Base-by-base conservation (phyloP, 2,113 vertebrate species). In the Anoura caudifer region DNA sequence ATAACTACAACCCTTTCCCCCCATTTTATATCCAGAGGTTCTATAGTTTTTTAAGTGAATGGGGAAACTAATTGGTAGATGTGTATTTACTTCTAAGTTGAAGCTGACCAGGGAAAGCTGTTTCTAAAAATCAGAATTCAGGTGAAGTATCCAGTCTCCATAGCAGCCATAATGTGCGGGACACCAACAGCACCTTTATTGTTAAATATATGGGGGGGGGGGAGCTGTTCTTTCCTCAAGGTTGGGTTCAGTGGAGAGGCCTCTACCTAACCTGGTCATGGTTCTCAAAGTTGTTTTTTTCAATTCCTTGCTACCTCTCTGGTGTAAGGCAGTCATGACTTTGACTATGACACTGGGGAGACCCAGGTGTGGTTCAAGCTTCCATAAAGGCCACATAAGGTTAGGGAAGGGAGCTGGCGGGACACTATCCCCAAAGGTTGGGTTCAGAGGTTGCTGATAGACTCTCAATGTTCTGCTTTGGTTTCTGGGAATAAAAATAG, bases 251-350 rank as follows among this genome's bases (percentile, higher is more conserved):
- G 11, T 63, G 41, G 31, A 92, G 47, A 95, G 22, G 61, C 41
- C 86, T 89, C 50, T 82, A 94, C 12, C 10, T 72, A 92, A 87
- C 72, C 67, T 82, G 45, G 11, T 87, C 54, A 77, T 43, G 16
- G 81, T 77, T 17, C 50, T 76, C 38, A 52, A 61, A 84, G 22
- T 76, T 91, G 22, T 80, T 80, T 97, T 97, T 94, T 88, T 80
- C 41, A 85, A 52, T 81, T 84, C 13, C 31, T 33, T 83, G 26
- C 56, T 65, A 33, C 72, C 47, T 75, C 10, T 70, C 69, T n/a
- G 8, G 79, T 69, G 31, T 69, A 86, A 61, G 13, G 28, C 63
- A 92, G 63, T 80, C 50, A 75, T 56, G 69, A 13, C 75, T 59
- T 91, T 45, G 36, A 4, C 2, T 89, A 76, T 70, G n/a, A 83